Evolutionary conservation across 92 coral and sea anemone genomes (phyloP).

Genomic region (Galaxea fascicularis): DNA sequence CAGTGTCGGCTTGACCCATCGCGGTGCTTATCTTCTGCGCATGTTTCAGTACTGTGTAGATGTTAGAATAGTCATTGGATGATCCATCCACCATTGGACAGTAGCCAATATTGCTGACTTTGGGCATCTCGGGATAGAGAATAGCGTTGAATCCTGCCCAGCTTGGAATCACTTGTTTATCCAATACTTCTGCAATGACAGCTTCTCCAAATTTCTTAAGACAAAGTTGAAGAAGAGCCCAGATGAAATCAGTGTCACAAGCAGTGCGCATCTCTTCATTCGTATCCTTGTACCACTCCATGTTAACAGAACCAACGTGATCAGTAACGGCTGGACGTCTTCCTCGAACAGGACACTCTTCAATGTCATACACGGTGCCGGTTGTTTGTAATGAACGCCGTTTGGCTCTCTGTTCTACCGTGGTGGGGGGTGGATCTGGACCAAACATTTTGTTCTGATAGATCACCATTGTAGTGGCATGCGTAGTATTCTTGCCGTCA

Average conservation of each 20-base stretch:
- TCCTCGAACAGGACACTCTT: constrained; percentile 53
- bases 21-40: constrained; percentile 61
- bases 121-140: constrained; percentile 6
- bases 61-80: constrained; percentile 58
- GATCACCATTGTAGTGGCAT: too few relatives aligned
- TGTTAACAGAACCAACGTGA: constrained; percentile 17
- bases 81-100: constrained; percentile 50
- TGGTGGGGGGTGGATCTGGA: constrained; percentile 27
- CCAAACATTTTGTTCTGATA: too few relatives aligned
- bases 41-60: constrained; percentile 65
- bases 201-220: constrained; percentile 42
- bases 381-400: constrained; percentile 51
- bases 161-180: too few relatives aligned
- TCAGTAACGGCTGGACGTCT: constrained; percentile 30
- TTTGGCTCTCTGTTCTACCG: constrained; percentile 36
- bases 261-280: constrained; percentile 32
- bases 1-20: constrained; percentile 64
- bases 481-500: too few relatives aligned
- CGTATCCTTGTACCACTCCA: constrained; percentile 35
- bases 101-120: constrained; percentile 37
- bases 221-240: constrained; percentile 40
- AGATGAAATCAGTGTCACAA: constrained; percentile 12
- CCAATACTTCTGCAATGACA: background rate
- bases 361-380: constrained; percentile 36
- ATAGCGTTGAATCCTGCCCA: constrained; percentile 39